Percentiles rank a stretch among this genome's conserved stretches.
phyloP scores from a whole-genome alignment of 2,888 invertebrate species.

The Hemistola chrysoprasaria region DNA sequence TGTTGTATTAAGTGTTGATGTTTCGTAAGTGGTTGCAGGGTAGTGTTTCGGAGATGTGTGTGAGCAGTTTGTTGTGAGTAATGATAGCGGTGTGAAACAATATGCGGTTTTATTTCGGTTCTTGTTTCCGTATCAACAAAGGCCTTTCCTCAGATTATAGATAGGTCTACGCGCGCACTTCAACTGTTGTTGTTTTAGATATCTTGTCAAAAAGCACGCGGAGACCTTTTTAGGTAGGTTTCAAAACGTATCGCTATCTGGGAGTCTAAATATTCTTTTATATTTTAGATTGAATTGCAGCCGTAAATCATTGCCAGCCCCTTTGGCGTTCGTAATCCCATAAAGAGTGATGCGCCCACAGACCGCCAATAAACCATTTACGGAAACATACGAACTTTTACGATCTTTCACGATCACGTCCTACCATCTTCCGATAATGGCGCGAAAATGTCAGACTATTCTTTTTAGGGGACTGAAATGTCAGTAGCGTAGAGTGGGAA shows the following conservation, averaged over 20 bases:
- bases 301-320: conserved; percentile 35
- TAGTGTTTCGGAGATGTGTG: conserved; percentile 50
- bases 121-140: no score
- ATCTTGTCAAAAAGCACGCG: not conserved
- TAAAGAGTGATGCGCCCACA: conserved; percentile 36
- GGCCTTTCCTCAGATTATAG: no score
- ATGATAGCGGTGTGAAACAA: conserved; percentile 45
- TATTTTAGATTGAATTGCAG: conserved; percentile 24
- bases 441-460: conserved; percentile 25
- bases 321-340: conserved; percentile 25
- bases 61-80: conserved; percentile 62
- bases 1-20: conserved; percentile 18
- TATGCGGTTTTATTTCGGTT: conserved; percentile 9
- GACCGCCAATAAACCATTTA: conserved; percentile 41
- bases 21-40: conserved; percentile 30
- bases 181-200: no score
- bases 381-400: conserved; percentile 28
- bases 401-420: conserved; percentile 32
- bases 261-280: not conserved
- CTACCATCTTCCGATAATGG: conserved; percentile 21
- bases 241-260: not conserved
- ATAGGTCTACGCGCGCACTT: no score
- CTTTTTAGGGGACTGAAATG: conserved; percentile 43
- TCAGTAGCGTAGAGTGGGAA: conserved; percentile 34
- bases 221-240: conserved; percentile 1